Percentiles rank a stretch among this genome's conserved stretches.
phyloP scores from a whole-genome alignment of 2,888 invertebrate genomes.

The Protonemura montana region DNA sequence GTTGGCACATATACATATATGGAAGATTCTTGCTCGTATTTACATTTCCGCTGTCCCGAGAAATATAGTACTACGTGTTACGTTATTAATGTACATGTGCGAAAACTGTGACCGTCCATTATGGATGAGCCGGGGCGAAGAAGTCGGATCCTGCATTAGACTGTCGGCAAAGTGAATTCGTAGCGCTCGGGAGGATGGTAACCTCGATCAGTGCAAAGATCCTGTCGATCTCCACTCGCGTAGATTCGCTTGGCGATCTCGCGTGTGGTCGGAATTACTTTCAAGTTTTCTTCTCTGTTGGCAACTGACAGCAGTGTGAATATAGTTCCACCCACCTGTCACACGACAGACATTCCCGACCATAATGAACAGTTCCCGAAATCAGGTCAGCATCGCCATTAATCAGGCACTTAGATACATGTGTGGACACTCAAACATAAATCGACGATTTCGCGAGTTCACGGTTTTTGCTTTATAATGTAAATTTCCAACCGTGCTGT shows the following conservation, averaged over 20 bases:
- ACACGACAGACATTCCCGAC: neutral
- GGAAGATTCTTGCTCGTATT: slow-evolving; percentile 12
- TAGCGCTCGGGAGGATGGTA: neutral
- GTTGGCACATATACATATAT: slow-evolving; percentile 15
- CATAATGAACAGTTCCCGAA: neutral
- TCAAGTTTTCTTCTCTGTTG: neutral
- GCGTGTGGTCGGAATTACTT: neutral
- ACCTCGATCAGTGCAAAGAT: neutral
- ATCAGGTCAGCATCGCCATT: neutral
- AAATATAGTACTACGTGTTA: neutral
- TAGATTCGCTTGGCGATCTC: neutral
- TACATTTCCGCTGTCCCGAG: slow-evolving; percentile 17
- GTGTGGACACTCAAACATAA: neutral
- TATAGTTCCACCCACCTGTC: neutral
- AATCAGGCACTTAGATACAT: neutral
- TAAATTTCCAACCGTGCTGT: neutral
- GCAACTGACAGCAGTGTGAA: neutral
- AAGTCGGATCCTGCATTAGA: neutral
- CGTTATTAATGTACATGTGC: neutral
- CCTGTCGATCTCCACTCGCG: neutral
- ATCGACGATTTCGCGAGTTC: neutral
- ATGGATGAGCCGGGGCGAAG: neutral
- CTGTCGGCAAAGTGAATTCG: neutral
- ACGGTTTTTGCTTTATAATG: neutral
- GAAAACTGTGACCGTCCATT: neutral